phyloP scores from a whole-genome alignment of 2,888 invertebrate species.

The Halictus quadricinctus region DNA sequence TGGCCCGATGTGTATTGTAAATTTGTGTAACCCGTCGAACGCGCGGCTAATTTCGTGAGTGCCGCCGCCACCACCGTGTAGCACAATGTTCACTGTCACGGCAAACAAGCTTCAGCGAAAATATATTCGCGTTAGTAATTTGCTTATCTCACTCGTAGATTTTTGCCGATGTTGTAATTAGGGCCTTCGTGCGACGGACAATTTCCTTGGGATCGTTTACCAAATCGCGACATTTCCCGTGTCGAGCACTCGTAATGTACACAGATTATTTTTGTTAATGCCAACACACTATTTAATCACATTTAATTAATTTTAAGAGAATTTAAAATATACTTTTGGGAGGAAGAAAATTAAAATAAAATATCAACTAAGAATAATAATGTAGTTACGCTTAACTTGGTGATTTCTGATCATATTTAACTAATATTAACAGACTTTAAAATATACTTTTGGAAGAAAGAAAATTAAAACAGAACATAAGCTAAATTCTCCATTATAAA shows the following conservation, averaged over 20 bases:
- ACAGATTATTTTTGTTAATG: no score
- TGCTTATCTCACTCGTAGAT: neutral
- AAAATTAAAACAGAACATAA: no score
- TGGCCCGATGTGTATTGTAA: neutral
- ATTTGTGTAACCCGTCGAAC: conserved; percentile 3
- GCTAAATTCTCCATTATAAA: neutral
- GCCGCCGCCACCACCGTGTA: neutral
- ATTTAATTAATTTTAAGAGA: no score
- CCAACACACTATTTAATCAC: no score
- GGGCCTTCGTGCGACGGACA: neutral
- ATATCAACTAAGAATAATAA: no score
- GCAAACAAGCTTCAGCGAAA: neutral
- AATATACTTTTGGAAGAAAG: no score
- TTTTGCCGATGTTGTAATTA: neutral
- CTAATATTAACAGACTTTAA: no score
- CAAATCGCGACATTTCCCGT: neutral
- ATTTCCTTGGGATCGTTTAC: neutral
- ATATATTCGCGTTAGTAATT: neutral
- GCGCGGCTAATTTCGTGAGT: neutral
- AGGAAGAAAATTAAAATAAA: no score
- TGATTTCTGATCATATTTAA: no score
- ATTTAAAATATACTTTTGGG: no score
- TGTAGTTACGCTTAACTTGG: no score
- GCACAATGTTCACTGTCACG: neutral
- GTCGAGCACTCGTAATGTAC: no score